Conservation (phyloP, 2,113 vertebrate genomes). For the Triplophysa siluroides region DNA sequence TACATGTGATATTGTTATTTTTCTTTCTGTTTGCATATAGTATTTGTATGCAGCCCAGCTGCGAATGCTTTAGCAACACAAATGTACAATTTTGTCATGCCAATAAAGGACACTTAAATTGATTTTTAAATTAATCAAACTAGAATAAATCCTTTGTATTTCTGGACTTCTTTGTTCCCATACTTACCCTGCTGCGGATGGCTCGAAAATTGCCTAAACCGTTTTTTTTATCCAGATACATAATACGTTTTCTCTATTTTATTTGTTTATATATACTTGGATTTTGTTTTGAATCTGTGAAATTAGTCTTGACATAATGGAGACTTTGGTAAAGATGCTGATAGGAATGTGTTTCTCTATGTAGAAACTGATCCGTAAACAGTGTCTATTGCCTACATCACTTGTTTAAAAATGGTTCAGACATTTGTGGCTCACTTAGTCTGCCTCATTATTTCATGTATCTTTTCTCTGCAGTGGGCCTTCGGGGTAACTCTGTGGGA, state of each 20-base stretch:
- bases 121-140: constrained; percentile 1
- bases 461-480: constrained; percentile 85
- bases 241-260: background rate
- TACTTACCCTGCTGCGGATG: constrained; percentile 17
- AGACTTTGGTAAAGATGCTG: background rate
- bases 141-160: constrained; percentile 62
- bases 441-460: background rate
- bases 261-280: background rate
- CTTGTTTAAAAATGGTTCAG: no score
- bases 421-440: background rate
- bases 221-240: background rate
- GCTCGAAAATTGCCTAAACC: constrained; percentile 34
- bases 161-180: constrained; percentile 52
- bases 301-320: background rate
- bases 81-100: no score
- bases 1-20: no score
- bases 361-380: background rate
- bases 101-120: no score
- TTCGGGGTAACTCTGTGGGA: constrained; percentile 98
- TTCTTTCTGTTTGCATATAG: no score
- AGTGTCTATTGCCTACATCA: background rate
- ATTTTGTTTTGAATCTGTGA: background rate
- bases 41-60: no score
- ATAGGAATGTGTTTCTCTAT: background rate
- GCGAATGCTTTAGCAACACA: no score